A percentile compares a stretch with the other conserved stretches of the same genome.
phyloP scores from a whole-genome alignment of 1,140 invertebrate species.

The Pogonomyrmex californicus region DNA sequence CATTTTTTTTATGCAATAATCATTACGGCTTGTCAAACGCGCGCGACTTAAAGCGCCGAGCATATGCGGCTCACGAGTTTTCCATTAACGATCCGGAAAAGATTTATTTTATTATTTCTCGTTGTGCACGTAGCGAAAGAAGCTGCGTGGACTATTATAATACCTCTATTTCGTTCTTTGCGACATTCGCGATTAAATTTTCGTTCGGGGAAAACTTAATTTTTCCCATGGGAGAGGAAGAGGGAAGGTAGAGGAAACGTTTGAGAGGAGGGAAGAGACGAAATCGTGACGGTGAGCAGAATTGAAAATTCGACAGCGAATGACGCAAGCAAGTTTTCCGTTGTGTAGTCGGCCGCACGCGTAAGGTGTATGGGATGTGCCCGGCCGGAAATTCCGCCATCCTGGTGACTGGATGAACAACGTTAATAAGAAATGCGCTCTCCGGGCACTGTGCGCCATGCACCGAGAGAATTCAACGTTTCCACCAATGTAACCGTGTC shows the following conservation, averaged over 20 bases:
- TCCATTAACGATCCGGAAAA: not conserved
- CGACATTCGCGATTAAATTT: not conserved
- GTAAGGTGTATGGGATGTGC: slow-evolving; percentile 37
- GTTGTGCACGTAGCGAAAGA: not conserved
- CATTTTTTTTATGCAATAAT: slow-evolving; percentile 7
- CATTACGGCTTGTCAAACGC: not conserved
- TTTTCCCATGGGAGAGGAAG: slow-evolving; percentile 4
- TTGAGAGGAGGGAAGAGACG: not conserved
- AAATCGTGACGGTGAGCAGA: not conserved
- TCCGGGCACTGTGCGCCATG: not conserved
- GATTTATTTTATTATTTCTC: not conserved
- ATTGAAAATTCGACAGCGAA: slow-evolving; percentile 50
- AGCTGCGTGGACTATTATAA: not conserved
- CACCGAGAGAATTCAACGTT: not conserved
- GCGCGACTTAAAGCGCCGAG: not conserved
- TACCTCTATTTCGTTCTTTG: not conserved
- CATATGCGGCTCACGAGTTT: not conserved
- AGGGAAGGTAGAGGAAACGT: not conserved
- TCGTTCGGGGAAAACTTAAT: not conserved
- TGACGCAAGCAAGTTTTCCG: slow-evolving; percentile 45
- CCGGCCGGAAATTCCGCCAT: slow-evolving; percentile 50
- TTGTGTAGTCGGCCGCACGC: not conserved
- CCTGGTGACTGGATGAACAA: slow-evolving; percentile 51
- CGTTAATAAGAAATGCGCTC: slow-evolving; percentile 63
- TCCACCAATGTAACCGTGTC: not conserved